Conservation (phyloP, 1,140 invertebrate species). For the Solenopsis invicta region DNA sequence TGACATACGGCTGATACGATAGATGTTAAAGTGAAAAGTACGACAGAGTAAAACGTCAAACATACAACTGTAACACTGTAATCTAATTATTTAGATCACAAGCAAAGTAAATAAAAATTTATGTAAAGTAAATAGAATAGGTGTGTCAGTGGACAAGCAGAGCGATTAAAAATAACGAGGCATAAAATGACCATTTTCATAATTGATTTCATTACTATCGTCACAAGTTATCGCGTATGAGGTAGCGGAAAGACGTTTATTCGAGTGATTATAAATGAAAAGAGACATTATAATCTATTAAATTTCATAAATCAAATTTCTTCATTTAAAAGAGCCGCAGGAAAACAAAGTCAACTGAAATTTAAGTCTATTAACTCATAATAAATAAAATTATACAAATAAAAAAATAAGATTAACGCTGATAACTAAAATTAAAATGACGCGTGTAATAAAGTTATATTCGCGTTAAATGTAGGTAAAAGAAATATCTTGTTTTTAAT, state of each 20-base stretch:
- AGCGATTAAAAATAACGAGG: background rate
- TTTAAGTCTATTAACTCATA: background rate
- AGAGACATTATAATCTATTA: background rate
- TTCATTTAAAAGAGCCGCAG: background rate
- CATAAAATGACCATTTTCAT: conserved; percentile 4
- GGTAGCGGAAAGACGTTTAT: background rate
- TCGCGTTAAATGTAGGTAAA: background rate
- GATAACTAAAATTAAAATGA: background rate
- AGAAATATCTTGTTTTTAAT: background rate
- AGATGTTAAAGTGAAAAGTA: background rate
- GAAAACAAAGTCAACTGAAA: background rate
- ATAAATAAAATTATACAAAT: conserved; percentile 19
- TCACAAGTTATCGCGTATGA: background rate
- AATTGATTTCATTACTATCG: background rate
- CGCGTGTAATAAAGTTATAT: background rate
- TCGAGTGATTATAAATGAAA: background rate
- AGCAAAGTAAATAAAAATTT: background rate
- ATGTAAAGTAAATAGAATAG: background rate
- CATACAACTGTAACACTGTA: background rate
- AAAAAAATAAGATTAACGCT: background rate
- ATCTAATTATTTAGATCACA: background rate
- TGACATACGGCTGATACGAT: too few relatives aligned
- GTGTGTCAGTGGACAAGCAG: background rate
- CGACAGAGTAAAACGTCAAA: background rate
- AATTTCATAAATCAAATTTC: background rate